Conservation (phyloP, 2,797 vertebrate genomes). For the Knipowitschia caucasica region DNA sequence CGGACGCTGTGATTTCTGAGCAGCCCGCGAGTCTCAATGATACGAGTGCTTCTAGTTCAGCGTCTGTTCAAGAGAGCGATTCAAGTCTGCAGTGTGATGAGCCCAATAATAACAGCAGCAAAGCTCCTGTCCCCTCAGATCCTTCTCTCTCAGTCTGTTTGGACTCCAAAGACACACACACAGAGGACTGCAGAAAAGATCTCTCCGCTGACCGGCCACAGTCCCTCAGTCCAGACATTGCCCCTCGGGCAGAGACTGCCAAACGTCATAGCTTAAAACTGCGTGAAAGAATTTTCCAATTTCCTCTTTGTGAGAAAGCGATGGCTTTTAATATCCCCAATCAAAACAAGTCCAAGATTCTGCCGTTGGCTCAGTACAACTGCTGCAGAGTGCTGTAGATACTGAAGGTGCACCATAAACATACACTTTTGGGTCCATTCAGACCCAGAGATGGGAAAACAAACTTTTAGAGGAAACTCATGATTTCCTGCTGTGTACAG, state of each 20-base stretch:
- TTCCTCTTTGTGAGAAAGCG: constrained; percentile 87
- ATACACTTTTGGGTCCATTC: constrained; percentile 7
- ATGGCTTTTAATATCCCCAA: constrained; percentile 84
- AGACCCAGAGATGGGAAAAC: constrained; percentile 16
- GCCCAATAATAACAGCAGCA: constrained; percentile 68
- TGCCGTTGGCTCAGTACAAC: constrained; percentile 88
- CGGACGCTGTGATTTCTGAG: constrained; percentile 55
- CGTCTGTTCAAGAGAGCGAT: constrained; percentile 38
- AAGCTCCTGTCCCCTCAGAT: constrained; percentile 31
- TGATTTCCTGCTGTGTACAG: constrained; percentile 42
- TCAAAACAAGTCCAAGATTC: constrained; percentile 82
- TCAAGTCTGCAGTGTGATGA: constrained; percentile 23
- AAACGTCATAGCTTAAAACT: constrained; percentile 81
- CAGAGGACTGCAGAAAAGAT: constrained; percentile 26
- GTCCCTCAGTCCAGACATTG: constrained; percentile 31
- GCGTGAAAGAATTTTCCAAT: constrained; percentile 83
- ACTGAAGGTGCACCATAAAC: not conserved
- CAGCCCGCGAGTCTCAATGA: constrained; percentile 47
- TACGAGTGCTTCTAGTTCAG: constrained; percentile 16
- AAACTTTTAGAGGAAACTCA: constrained; percentile 26
- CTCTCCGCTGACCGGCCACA: constrained; percentile 32
- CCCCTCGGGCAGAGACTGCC: constrained; percentile 61
- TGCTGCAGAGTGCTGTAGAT: constrained; percentile 85
- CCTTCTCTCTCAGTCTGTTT: constrained; percentile 32
- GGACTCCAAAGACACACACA: constrained; percentile 16